Base-by-base conservation (phyloP, 2,113 vertebrate genomes). In the Motacilla alba region DNA sequence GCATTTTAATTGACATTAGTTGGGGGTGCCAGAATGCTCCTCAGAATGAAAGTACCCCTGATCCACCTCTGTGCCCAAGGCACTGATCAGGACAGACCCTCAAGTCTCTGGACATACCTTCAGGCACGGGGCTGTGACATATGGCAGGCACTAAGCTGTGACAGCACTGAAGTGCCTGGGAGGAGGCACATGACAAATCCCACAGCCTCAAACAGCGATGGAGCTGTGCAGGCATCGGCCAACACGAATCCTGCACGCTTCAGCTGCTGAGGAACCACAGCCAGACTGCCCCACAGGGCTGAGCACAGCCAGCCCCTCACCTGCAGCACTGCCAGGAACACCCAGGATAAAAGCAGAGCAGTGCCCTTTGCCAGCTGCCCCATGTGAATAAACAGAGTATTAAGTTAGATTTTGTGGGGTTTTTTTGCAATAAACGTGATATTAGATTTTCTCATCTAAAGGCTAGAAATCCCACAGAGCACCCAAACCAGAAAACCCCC, bases 371-470 rank as follows among this genome's bases (percentile, higher is more conserved):
- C 63, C 44, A 49, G 2, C 41, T 33, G 21, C n/a, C 19, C 30
- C 3, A 1, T 1, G 1, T 5, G 9, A 20, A 9, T 49, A 22
- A 78, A 13, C 0, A 3, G 14, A n/a, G 13, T 6, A 37, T 47
- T 46, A 11, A 15, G 4, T 44, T 55, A 16, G 28, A 10, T 72
- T 79, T 26, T 9, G 16, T 10, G 3, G 1, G 21, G 18, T 0
- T 4, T 53, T 44, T 33, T 39, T 47, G 19, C 5, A 27, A 37
- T 55, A 70, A 75, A 55, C 4, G 4, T 11, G 6, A 67, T 63
- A 44, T 21, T 53, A 49, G 19, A 44, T 89, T 89, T 80, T 83
- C 50, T 37, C 15, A 30, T 13, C 63, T 46, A 16, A 33, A 89
- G 24, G 52, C 23, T 55, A 44, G 4, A n/a, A 24, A 72, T 79